Base-by-base conservation (phyloP, 35 echinoderm and acorn worm genomes). In the Heliocidaris erythrogramma region DNA sequence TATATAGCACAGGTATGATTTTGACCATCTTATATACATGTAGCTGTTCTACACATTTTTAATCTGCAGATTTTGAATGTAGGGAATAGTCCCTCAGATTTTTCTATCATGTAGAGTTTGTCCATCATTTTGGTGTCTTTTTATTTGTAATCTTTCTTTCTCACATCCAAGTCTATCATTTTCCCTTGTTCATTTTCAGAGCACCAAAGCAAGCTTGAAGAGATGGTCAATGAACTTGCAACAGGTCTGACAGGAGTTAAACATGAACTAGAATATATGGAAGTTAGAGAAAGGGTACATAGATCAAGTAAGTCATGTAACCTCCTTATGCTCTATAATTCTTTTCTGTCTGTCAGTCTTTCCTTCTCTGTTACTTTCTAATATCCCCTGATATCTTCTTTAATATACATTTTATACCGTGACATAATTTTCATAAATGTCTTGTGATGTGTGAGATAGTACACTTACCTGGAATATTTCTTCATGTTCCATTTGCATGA, bases 241-340 rank as follows among this genome's bases (percentile, higher is more conserved):
- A 97, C 98, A 47, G 98, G 96, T 16, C 94, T 99, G 17, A 99
- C 96, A 42, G 96, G 95, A 3, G 95, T 99, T 7, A 96, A 97
- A 94, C 98, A 99, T 96, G 98, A 99, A 85, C 94, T 96, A 52
- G 96, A 99, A 93, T 99, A 99, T 88, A 99, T 99, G 98, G 96
- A 97, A 96, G 96, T 99, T 60, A 95, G 98, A 90, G 98, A 99
- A 96, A 93, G 98, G 52, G 96, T 99, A 9, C 98, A 99, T 86
- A 97, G 98, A 95, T 94, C 98, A 94, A 99, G 98, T 99, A 95
- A 99, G 98, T 98, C 32, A 53, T 56, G 24, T 47, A 85, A 53
- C 30, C 31, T 8, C 29, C 35, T 42, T 42, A 42, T 3, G 35
- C 35, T 42, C 3, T 1, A 42, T 42, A 42, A 0, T 42, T 42